Conservation (phyloP, 2,797 vertebrate genomes). For the Setipinna tenuifilis region DNA sequence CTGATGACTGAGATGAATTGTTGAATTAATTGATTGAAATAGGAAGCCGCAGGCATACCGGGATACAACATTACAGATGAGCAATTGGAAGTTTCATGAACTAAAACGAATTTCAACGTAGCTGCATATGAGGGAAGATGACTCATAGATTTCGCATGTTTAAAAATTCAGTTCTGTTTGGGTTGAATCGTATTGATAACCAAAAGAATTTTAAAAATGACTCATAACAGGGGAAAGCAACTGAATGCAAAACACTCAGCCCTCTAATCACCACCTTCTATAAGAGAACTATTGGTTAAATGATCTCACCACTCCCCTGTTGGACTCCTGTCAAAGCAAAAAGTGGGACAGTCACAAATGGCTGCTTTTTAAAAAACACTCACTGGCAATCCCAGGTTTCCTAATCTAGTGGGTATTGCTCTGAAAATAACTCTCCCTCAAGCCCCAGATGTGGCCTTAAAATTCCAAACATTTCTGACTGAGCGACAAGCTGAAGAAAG, state of each 20-base stretch:
- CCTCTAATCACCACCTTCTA: neutral
- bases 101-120: neutral
- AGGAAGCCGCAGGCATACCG: neutral
- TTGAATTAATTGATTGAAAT: neutral
- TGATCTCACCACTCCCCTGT: slow-evolving; percentile 24
- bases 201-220: neutral
- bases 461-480: neutral
- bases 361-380: slow-evolving; percentile 33
- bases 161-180: neutral
- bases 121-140: neutral
- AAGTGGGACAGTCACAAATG: slow-evolving; percentile 38
- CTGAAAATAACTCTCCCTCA: neutral
- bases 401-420: slow-evolving; percentile 27
- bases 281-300: slow-evolving; percentile 33
- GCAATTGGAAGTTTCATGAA: slow-evolving; percentile 2
- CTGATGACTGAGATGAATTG: neutral
- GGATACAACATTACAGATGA: neutral
- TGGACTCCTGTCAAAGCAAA: neutral
- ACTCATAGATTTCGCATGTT: neutral
- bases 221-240: neutral
- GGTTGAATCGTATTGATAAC: neutral
- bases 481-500: neutral
- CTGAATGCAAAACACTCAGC: neutral
- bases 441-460: slow-evolving; percentile 15
- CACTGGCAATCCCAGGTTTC: slow-evolving; percentile 34